Evolutionary conservation across 2,113 vertebrate species (phyloP).

Genomic region (Xenopus laevis): DNA sequence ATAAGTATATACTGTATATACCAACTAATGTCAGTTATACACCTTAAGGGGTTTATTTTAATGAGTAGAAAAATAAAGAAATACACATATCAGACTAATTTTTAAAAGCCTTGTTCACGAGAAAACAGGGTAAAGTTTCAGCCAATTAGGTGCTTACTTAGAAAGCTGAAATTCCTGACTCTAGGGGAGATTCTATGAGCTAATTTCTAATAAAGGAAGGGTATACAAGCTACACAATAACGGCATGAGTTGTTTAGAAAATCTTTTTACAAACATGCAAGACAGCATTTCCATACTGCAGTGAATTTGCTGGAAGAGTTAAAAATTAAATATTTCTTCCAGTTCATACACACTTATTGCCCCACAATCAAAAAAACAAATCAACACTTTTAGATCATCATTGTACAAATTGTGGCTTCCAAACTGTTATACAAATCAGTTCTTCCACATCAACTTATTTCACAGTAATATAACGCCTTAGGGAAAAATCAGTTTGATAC

Average conservation of each 20-base stretch:
- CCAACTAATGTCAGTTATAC: too few relatives aligned
- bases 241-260: background rate
- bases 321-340: background rate
- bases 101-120: slow-evolving; percentile 2
- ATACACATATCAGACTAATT: too few relatives aligned
- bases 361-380: background rate
- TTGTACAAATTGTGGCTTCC: too few relatives aligned
- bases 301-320: background rate
- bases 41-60: too few relatives aligned
- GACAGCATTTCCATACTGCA: slow-evolving; percentile 7
- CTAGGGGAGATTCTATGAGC: slow-evolving; percentile 31
- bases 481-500: too few relatives aligned
- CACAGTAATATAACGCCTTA: too few relatives aligned
- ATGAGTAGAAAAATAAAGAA: too few relatives aligned
- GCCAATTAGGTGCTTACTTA: slow-evolving; percentile 37
- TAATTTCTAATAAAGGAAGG: slow-evolving; percentile 38
- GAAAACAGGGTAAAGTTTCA: slow-evolving; percentile 27
- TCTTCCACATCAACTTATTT: too few relatives aligned
- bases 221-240: slow-evolving; percentile 21
- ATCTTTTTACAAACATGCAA: slow-evolving; percentile 10
- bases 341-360: background rate
- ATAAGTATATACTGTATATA: too few relatives aligned
- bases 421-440: too few relatives aligned
- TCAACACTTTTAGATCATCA: too few relatives aligned
- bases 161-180: slow-evolving; percentile 28